Evolutionary conservation across 1,140 invertebrate species (phyloP).

Genomic region (Agrypnia vestita): DNA sequence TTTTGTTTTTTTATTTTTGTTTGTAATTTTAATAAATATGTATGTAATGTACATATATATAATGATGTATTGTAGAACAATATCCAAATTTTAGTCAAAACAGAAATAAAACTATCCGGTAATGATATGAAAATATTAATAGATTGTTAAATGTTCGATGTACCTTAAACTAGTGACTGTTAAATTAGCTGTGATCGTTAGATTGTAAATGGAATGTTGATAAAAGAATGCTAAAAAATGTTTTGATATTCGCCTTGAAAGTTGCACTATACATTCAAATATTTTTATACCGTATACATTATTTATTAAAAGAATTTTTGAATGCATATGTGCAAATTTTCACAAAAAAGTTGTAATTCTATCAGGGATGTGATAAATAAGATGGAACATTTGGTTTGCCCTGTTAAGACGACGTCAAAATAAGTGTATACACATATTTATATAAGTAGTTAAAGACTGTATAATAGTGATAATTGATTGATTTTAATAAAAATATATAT

Average conservation of each 20-base stretch:
- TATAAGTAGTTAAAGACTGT: slow-evolving; percentile 59
- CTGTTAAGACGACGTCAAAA: slow-evolving; percentile 58
- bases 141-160: slow-evolving; percentile 60
- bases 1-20: too few relatives aligned
- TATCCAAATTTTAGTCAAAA: slow-evolving; percentile 14
- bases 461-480: slow-evolving; percentile 40
- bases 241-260: slow-evolving; percentile 47
- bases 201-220: slow-evolving; percentile 45
- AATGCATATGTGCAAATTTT: slow-evolving; percentile 49
- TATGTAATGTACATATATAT: too few relatives aligned
- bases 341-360: slow-evolving; percentile 43
- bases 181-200: slow-evolving; percentile 61
- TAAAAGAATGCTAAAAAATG: slow-evolving; percentile 27
- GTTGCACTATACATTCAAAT: slow-evolving; percentile 50
- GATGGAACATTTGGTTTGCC: slow-evolving; percentile 53
- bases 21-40: too few relatives aligned
- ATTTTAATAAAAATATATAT: slow-evolving; percentile 39
- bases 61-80: background rate
- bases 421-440: slow-evolving; percentile 46
- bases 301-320: slow-evolving; percentile 38
- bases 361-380: slow-evolving; percentile 48
- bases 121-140: slow-evolving; percentile 23
- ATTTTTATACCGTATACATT: slow-evolving; percentile 44
- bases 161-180: slow-evolving; percentile 62
- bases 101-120: background rate